phyloP scores from a whole-genome alignment of 2,797 vertebrate species.

The Oryzias sinensis region DNA sequence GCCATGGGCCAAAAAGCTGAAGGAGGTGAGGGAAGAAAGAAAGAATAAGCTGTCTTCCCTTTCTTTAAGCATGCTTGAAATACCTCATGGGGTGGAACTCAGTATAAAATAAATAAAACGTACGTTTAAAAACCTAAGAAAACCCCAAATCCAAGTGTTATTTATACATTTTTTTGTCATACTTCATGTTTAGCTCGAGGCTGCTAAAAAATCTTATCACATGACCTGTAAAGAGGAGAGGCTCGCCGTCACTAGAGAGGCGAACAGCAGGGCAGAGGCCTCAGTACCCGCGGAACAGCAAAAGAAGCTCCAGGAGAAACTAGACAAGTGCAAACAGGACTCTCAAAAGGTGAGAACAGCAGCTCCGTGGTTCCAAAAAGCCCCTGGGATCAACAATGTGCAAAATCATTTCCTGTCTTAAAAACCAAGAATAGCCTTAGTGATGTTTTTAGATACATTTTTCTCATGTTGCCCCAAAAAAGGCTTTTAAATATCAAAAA shows the following conservation, averaged over 20 bases:
- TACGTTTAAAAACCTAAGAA: no score
- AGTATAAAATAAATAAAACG: no score
- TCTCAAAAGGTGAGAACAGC: constrained; percentile 86
- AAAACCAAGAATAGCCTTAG: no score
- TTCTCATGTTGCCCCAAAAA: no score
- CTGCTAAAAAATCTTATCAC: constrained; percentile 93
- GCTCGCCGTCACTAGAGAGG: constrained; percentile 86
- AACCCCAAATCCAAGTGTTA: no score
- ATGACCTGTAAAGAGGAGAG: constrained; percentile 97
- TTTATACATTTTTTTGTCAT: background rate
- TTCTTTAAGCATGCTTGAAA: no score
- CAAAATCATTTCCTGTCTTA: background rate
- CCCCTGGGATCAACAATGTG: background rate
- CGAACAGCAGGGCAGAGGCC: constrained; percentile 87
- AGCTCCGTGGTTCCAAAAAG: background rate
- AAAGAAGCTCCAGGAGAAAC: constrained; percentile 94
- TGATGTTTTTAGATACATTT: no score
- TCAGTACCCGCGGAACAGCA: constrained; percentile 87
- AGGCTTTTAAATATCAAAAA: no score
- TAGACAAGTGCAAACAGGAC: constrained; percentile 95
- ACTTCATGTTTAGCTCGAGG: constrained; percentile 80
- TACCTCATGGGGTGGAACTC: no score
- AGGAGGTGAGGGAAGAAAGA: constrained; percentile 83
- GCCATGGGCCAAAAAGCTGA: constrained; percentile 97
- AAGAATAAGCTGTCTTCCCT: no score